A percentile compares a stretch with the other conserved stretches of the same genome.
phyloP scores from a whole-genome alignment of 2,888 invertebrate species.

The Phalera bucephala region DNA sequence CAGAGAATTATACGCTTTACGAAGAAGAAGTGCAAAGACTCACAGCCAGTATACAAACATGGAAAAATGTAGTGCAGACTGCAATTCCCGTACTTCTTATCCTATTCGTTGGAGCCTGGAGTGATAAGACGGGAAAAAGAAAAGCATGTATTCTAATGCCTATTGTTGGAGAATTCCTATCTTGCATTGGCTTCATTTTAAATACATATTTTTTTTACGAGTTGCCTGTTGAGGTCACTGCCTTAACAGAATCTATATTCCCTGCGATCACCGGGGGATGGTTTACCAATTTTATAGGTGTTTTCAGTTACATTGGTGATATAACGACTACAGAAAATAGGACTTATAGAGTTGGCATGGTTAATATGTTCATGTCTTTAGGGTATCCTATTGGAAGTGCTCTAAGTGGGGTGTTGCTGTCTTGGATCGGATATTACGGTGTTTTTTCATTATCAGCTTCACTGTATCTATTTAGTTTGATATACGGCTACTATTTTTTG shows the following conservation, averaged over 20 bases:
- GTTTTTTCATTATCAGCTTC: constrained; percentile 88
- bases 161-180: constrained; percentile 90
- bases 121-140: constrained; percentile 86
- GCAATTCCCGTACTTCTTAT: constrained; percentile 91
- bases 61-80: constrained; percentile 93
- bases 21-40: constrained; percentile 86
- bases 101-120: constrained; percentile 92
- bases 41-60: constrained; percentile 90
- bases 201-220: constrained; percentile 91
- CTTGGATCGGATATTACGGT: constrained; percentile 90
- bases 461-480: constrained; percentile 88
- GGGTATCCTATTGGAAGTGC: constrained; percentile 95
- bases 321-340: constrained; percentile 91
- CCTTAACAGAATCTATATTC: constrained; percentile 90
- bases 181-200: constrained; percentile 89
- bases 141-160: constrained; percentile 93
- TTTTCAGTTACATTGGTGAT: constrained; percentile 94
- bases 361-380: constrained; percentile 93
- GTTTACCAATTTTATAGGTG: constrained; percentile 94
- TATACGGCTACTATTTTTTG: constrained; percentile 87
- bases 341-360: constrained; percentile 92
- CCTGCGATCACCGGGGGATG: constrained; percentile 92
- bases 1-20: constrained; percentile 81
- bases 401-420: constrained; percentile 89
- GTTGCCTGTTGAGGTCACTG: constrained; percentile 90